Base-by-base conservation (phyloP, 2,888 invertebrate genomes). In the Morpho deidamia region DNA sequence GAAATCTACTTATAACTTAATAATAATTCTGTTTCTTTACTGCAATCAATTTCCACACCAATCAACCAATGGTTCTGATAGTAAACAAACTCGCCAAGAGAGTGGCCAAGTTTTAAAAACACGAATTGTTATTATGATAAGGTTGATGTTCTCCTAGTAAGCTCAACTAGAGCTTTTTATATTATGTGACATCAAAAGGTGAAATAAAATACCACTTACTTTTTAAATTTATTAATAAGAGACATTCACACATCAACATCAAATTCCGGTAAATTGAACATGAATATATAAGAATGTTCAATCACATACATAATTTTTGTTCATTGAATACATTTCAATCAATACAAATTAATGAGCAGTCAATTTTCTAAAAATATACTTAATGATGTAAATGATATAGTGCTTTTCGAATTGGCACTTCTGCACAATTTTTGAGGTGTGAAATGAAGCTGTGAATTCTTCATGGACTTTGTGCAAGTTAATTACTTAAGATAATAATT, bases 191-290 rank as follows among this genome's bases (percentile, higher is more conserved):
- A 7, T 12, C 7, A n/a, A 8, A 23, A 9, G 7, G 9, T 37
- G 39, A 46, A 42, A 56, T 39, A 53, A 58, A 58, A 61, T 58
- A 56, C 66, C 52, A 53, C 42, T 37, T 47, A 49, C 53, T 46
- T 63, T 65, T 68, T 75, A 76, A 77, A 76, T 88, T 87, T 87
- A 88, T 87, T 88, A 81, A 84, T 88, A 81, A 88, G 89, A 89
- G 89, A 89, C 89, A 89, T 89, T 89, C 89, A 89, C 89, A 89
- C 89, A 88, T 88, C 89, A 83, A 88, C 80, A 84, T 85, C 79
- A 74, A 61, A 55, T 60, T 59, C 56, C 39, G 33, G 56, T 51
- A 60, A 58, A 58, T 60, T 53, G 58, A 60, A 62, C 58, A 58
- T 59, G 55, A 60, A 58, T 56, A 53, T 53, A 56, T 55, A 54